Evolutionary conservation across 1,140 invertebrate species (phyloP).

Genomic region (Orius insidiosus): DNA sequence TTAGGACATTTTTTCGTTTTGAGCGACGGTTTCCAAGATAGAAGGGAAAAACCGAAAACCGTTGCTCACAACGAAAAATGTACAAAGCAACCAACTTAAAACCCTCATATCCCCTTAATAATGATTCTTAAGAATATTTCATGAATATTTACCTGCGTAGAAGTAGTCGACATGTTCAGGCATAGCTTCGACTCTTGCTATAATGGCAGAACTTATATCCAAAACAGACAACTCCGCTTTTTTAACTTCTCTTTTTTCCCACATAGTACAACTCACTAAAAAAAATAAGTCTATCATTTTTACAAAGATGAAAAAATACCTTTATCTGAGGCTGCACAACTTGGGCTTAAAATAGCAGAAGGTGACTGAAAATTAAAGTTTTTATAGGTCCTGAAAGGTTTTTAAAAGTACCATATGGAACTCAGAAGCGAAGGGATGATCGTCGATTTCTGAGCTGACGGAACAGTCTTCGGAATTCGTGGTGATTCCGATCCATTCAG

Average conservation of each 20-base stretch:
- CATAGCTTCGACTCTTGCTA: slow-evolving; percentile 68
- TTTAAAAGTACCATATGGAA: slow-evolving; percentile 36
- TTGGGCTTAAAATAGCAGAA: slow-evolving; percentile 50
- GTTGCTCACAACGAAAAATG: too few relatives aligned
- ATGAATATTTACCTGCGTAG: slow-evolving; percentile 46
- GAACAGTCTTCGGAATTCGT: slow-evolving; percentile 75
- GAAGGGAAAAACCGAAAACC: too few relatives aligned
- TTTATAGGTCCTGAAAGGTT: background rate
- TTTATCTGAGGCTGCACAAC: slow-evolving; percentile 48
- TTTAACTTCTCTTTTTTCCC: slow-evolving; percentile 73
- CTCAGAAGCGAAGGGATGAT: slow-evolving; percentile 50
- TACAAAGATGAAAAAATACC: slow-evolving; percentile 34
- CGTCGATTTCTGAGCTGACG: slow-evolving; percentile 55
- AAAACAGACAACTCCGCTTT: slow-evolving; percentile 83
- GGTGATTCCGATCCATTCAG: slow-evolving; percentile 67
- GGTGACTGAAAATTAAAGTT: slow-evolving; percentile 29
- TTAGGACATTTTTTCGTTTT: too few relatives aligned
- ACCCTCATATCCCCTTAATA: too few relatives aligned
- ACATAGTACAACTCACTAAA: slow-evolving; percentile 82
- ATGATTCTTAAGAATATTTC: too few relatives aligned
- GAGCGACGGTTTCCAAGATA: too few relatives aligned
- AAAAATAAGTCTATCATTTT: too few relatives aligned
- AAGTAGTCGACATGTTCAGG: slow-evolving; percentile 69
- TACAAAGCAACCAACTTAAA: too few relatives aligned
- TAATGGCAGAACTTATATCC: slow-evolving; percentile 87